Conservation (phyloP, 2,888 invertebrate species). For the Amphipyra berbera region DNA sequence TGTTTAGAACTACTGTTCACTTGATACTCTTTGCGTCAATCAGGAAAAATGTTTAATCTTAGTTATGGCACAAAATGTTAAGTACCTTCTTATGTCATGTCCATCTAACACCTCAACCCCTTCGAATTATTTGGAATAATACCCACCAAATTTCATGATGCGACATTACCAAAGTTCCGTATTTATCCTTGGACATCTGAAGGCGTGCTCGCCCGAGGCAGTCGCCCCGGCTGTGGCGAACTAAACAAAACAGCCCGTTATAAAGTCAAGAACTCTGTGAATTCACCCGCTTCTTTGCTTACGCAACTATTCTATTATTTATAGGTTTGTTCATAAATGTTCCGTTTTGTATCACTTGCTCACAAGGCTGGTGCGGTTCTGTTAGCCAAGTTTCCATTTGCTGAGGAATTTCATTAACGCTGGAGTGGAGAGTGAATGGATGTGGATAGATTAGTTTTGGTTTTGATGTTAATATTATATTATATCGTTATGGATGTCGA, state of each 20-base stretch:
- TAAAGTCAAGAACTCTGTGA: constrained; percentile 59
- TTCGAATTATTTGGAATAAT: constrained; percentile 20
- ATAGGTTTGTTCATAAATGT: constrained; percentile 53
- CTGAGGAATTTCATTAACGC: constrained; percentile 41
- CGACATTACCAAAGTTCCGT: constrained; percentile 22
- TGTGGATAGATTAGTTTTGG: constrained; percentile 1
- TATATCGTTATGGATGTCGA: not conserved
- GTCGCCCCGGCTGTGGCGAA: constrained; percentile 46
- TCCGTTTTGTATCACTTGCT: constrained; percentile 40
- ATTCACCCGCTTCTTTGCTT: constrained; percentile 59
- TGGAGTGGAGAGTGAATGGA: constrained; percentile 1
- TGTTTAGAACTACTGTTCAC: too few species aligned
- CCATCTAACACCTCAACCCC: not conserved
- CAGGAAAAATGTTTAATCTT: too few species aligned
- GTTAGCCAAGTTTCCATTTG: constrained; percentile 35
- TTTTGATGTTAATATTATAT: constrained; percentile 2
- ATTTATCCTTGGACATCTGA: constrained; percentile 53
- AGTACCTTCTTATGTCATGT: too few species aligned
- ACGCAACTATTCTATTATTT: constrained; percentile 66
- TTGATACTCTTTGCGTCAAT: too few species aligned
- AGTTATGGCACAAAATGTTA: too few species aligned
- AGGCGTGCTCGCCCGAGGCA: constrained; percentile 56
- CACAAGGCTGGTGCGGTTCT: constrained; percentile 16
- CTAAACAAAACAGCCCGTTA: constrained; percentile 62
- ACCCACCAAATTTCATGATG: constrained; percentile 12